phyloP scores from a whole-genome alignment of 1,140 invertebrate genomes.

The Macrosteles quadrilineatus region DNA sequence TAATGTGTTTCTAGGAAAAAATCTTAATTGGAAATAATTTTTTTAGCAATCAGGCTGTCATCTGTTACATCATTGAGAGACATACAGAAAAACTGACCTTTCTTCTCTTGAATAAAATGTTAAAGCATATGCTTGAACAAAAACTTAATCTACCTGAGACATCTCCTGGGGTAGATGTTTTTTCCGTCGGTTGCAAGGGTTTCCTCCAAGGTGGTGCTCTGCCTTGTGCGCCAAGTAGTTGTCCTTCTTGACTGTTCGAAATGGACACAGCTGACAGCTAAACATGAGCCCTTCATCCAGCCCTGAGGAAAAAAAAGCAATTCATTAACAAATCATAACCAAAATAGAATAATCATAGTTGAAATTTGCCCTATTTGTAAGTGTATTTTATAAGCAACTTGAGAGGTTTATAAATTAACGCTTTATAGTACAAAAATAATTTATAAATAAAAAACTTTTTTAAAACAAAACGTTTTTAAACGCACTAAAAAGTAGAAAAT shows the following conservation, averaged over 20 bases:
- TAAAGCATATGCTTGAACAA: too few species aligned
- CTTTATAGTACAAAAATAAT: background rate
- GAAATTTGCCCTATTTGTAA: background rate
- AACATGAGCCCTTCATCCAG: conserved; percentile 51
- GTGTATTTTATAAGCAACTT: conserved; percentile 1
- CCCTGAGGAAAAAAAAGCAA: conserved; percentile 37
- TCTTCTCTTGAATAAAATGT: too few species aligned
- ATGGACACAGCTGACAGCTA: conserved; percentile 53
- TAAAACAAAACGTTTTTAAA: too few species aligned
- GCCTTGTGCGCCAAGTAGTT: conserved; percentile 52
- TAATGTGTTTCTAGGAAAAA: too few species aligned
- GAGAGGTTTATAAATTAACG: background rate
- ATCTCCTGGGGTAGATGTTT: background rate
- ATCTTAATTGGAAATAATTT: too few species aligned
- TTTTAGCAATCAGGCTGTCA: too few species aligned
- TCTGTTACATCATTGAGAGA: too few species aligned
- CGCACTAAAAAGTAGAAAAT: too few species aligned
- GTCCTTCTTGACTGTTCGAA: conserved; percentile 53
- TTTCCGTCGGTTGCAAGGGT: background rate
- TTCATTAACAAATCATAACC: background rate
- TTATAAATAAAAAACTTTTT: too few species aligned
- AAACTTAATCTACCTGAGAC: too few species aligned
- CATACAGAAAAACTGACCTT: too few species aligned
- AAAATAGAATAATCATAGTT: background rate
- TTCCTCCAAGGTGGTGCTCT: conserved; percentile 45